Evolutionary conservation across 2,888 invertebrate genomes (phyloP).

Genomic region (Camponotus fellah): DNA sequence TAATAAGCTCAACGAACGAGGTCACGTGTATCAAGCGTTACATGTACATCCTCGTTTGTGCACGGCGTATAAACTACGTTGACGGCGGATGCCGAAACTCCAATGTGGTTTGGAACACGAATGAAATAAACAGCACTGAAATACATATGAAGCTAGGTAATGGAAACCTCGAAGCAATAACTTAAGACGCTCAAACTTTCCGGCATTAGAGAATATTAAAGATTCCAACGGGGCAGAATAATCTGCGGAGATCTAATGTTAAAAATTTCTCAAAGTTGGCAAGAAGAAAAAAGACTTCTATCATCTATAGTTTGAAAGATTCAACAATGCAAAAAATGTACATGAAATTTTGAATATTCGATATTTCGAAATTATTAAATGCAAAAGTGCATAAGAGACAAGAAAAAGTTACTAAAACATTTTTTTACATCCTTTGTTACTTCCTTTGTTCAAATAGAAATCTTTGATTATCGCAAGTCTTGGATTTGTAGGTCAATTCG

Average conservation of each 20-base stretch:
- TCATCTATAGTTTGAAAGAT: background rate
- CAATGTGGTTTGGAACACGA: conserved; percentile 9
- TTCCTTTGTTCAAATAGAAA: background rate
- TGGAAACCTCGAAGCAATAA: background rate
- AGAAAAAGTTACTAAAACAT: background rate
- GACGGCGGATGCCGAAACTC: conserved; percentile 37
- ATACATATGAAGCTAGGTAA: conserved; percentile 26
- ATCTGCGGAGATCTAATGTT: no score
- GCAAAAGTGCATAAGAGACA: background rate
- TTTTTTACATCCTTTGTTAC: no score
- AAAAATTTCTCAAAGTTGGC: background rate
- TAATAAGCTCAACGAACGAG: conserved; percentile 66
- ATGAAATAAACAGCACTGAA: conserved; percentile 33
- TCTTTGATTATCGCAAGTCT: background rate
- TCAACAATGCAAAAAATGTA: background rate
- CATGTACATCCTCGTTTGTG: conserved; percentile 27
- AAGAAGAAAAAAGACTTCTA: background rate
- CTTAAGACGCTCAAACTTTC: background rate
- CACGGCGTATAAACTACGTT: conserved; percentile 26
- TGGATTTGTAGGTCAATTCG: background rate
- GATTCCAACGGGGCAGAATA: background rate
- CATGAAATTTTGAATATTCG: background rate
- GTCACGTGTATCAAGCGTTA: conserved; percentile 60
- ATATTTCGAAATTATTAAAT: background rate
- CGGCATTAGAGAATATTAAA: background rate